Evolutionary conservation across 2,888 invertebrate species (phyloP).

Genomic region (Andrena flavipes): DNA sequence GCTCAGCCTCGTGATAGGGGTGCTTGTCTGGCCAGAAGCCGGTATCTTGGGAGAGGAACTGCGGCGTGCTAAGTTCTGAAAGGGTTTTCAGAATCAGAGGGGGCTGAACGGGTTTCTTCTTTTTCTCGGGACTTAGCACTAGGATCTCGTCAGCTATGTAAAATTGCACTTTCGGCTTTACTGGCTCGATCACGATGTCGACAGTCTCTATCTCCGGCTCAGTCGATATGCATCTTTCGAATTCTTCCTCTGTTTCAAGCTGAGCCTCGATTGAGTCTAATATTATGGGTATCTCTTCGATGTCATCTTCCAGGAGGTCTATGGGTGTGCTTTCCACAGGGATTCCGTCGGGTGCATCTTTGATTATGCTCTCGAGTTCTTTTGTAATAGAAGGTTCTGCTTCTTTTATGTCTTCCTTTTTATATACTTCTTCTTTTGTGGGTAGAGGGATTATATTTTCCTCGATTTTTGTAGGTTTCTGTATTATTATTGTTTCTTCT

Average conservation of each 20-base stretch:
- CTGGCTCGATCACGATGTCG: constrained; percentile 48
- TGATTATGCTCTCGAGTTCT: constrained; percentile 10
- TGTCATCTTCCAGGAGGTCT: constrained; percentile 4
- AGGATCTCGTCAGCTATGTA: constrained; percentile 82
- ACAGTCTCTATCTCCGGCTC: constrained; percentile 45
- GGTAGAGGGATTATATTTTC: background rate
- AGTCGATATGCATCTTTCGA: constrained; percentile 43
- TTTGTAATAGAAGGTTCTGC: background rate
- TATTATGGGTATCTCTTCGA: constrained; percentile 22
- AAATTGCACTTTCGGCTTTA: constrained; percentile 79
- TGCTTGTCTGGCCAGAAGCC: constrained; percentile 88
- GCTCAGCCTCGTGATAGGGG: constrained; percentile 89
- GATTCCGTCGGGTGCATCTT: background rate
- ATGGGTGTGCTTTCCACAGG: background rate
- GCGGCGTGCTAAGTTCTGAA: constrained; percentile 45
- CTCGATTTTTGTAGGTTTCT: background rate
- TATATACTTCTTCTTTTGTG: background rate
- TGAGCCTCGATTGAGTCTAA: constrained; percentile 32
- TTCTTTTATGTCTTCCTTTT: background rate
- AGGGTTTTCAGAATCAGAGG: constrained; percentile 39
- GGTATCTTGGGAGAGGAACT: constrained; percentile 84
- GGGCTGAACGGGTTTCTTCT: constrained; percentile 61
- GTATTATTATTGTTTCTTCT: background rate
- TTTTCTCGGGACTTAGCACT: constrained; percentile 72
- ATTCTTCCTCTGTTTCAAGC: constrained; percentile 42